A percentile compares a stretch with the other conserved stretches of the same genome.
Evolutionary conservation across 2,797 vertebrate species (phyloP).

Genomic region (Loriculus beryllinus): DNA sequence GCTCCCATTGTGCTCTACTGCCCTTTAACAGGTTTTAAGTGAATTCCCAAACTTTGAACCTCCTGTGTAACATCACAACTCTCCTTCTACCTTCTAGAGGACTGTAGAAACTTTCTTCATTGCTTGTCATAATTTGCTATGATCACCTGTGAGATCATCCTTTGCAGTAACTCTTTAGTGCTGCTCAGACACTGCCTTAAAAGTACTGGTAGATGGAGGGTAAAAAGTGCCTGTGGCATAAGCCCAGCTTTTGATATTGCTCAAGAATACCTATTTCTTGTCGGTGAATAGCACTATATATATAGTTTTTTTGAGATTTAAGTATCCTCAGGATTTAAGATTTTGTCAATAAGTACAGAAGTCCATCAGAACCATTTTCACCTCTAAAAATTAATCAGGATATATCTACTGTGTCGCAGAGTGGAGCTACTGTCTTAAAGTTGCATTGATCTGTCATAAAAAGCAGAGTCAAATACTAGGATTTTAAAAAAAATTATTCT

Average conservation of each 20-base stretch:
- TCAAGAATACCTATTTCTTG: background rate
- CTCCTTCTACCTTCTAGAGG: background rate
- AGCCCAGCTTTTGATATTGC: background rate
- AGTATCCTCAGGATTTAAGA: background rate
- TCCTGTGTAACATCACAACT: background rate
- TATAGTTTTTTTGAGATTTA: background rate
- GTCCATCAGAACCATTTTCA: background rate
- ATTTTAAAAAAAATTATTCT: background rate
- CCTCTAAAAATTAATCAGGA: background rate
- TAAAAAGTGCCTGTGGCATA: background rate
- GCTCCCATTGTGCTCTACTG: background rate
- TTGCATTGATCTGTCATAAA: background rate
- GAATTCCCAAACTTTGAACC: background rate
- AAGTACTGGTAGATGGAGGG: background rate
- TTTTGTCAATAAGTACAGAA: background rate
- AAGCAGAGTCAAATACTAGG: background rate
- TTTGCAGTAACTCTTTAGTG: background rate
- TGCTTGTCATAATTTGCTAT: rapidly evolving
- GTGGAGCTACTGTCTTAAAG: background rate
- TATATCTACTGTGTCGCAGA: background rate
- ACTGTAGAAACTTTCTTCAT: background rate
- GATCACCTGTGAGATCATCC: rapidly evolving
- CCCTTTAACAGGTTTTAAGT: background rate
- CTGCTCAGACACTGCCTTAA: background rate
- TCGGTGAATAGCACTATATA: background rate